Conservation (phyloP, 2,113 vertebrate species). For the Echinops telfairi region DNA sequence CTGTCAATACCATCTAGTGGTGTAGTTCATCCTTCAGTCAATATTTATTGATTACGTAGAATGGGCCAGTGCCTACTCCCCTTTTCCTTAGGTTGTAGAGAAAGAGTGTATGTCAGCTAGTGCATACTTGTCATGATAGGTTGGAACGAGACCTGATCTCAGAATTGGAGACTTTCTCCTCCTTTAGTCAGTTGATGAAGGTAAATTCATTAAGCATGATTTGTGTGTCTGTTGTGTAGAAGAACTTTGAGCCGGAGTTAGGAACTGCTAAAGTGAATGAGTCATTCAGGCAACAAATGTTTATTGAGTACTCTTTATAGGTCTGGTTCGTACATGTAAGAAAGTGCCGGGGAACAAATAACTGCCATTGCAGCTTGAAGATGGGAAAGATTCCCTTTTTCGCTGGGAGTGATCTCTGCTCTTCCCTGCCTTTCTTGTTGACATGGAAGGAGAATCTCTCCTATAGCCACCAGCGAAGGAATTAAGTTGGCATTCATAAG, state of each 20-base stretch:
- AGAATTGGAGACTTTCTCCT: constrained; percentile 13
- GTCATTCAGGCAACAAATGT: neutral
- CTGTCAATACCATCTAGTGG: neutral
- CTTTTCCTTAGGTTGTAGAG: neutral
- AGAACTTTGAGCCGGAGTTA: neutral
- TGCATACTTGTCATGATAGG: neutral
- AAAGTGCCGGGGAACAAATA: neutral
- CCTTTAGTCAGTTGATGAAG: neutral
- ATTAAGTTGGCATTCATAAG: neutral
- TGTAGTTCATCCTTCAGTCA: neutral
- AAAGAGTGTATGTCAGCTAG: neutral
- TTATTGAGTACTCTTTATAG: neutral
- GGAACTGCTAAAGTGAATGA: neutral
- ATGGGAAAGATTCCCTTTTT: neutral
- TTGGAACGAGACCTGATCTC: neutral
- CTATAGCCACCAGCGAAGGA: neutral
- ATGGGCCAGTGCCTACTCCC: neutral
- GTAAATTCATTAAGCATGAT: neutral
- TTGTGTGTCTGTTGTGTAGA: neutral
- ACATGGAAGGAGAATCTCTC: neutral
- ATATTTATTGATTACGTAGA: neutral
- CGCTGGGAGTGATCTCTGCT: neutral
- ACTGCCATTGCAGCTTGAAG: neutral
- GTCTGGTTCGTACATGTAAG: neutral
- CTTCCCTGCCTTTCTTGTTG: neutral